phyloP scores from a whole-genome alignment of 2,888 invertebrate species.

The Protonemura montana region DNA sequence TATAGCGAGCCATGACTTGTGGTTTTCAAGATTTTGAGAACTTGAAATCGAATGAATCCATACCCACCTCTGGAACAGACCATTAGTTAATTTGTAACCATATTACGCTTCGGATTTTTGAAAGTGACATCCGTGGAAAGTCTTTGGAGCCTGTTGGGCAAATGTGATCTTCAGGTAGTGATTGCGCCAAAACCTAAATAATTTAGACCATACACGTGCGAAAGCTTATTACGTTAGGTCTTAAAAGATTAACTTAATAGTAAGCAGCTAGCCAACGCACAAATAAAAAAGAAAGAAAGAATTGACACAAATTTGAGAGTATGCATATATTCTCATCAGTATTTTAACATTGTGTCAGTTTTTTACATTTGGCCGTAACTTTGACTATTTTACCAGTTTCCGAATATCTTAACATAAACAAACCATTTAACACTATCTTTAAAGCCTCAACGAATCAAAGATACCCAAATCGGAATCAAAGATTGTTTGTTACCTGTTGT shows the following conservation, averaged over 20 bases:
- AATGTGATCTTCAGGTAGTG: not conserved
- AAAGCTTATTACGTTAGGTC: not conserved
- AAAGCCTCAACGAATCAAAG: not conserved
- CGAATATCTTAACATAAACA: too few relatives aligned
- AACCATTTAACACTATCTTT: not conserved
- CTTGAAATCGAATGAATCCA: not conserved
- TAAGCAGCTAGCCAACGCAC: not conserved
- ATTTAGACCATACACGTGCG: not conserved
- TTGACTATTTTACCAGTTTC: too few relatives aligned
- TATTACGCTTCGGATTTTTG: not conserved
- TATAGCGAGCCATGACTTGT: not conserved
- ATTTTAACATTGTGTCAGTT: too few relatives aligned
- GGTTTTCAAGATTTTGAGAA: not conserved
- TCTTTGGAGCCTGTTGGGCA: not conserved
- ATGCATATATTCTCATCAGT: too few relatives aligned
- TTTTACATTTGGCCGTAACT: too few relatives aligned
- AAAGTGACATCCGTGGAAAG: not conserved
- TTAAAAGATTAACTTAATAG: not conserved
- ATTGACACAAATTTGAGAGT: too few relatives aligned
- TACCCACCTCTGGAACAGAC: not conserved
- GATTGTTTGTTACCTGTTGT: not conserved
- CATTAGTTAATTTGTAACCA: not conserved
- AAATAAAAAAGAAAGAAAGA: not conserved
- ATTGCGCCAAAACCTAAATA: not conserved
- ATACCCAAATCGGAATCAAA: not conserved